phyloP scores from a whole-genome alignment of 2,113 vertebrate species.

The Eurypyga helias region DNA sequence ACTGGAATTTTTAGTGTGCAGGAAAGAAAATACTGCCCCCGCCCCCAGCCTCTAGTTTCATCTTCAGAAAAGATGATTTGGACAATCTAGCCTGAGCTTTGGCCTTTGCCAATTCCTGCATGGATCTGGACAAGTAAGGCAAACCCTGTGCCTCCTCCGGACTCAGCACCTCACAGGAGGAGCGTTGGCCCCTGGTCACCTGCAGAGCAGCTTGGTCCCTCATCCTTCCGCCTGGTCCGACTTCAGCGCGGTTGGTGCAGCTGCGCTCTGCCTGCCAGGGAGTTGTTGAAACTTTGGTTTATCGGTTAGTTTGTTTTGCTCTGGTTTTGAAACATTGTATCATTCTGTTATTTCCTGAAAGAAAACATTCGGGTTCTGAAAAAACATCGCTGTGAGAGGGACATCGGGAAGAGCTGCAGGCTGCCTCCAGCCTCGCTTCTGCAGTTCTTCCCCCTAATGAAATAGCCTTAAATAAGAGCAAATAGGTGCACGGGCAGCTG shows the following conservation, averaged over 20 bases:
- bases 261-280: not conserved
- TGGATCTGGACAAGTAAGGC: too few species aligned
- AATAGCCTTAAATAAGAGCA: not conserved
- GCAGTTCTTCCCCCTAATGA: not conserved
- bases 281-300: not conserved
- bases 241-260: too few species aligned
- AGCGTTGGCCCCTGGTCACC: not conserved
- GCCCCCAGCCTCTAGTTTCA: not conserved
- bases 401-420: not conserved
- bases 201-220: not conserved
- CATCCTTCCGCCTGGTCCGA: not conserved
- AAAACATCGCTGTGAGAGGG: not conserved
- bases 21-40: not conserved
- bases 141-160: not conserved
- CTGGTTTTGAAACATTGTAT: not conserved
- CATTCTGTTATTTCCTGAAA: not conserved
- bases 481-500: not conserved
- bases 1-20: not conserved
- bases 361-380: not conserved
- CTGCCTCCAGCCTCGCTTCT: not conserved
- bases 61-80: not conserved
- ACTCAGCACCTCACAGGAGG: too few species aligned
- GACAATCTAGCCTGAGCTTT: not conserved
- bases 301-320: not conserved
- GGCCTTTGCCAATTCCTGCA: rapidly evolving